A percentile compares a stretch with the other conserved stretches of the same genome.
phyloP scores from a whole-genome alignment of 2,113 vertebrate genomes.

The Scophthalmus maximus region DNA sequence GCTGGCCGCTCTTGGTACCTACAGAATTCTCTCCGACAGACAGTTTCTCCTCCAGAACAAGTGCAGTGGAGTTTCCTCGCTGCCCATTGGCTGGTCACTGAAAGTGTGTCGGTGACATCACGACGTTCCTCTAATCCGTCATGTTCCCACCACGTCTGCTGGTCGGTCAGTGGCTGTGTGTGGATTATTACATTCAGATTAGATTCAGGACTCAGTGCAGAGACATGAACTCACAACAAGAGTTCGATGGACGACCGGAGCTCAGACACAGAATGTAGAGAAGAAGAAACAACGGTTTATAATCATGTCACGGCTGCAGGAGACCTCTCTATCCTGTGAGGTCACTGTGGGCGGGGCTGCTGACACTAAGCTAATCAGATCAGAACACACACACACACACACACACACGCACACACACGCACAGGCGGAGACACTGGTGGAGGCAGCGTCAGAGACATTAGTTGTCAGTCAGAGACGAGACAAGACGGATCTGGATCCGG shows the following conservation, averaged over 20 bases:
- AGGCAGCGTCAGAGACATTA: background rate
- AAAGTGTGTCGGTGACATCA: background rate
- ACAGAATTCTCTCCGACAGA: too few species aligned
- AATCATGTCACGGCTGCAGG: too few species aligned
- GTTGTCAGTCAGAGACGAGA: background rate
- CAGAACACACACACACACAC: background rate
- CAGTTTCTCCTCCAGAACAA: too few species aligned
- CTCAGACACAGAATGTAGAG: too few species aligned
- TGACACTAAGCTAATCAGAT: conserved; percentile 23
- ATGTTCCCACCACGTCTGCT: background rate
- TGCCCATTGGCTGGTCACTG: background rate
- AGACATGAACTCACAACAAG: too few species aligned
- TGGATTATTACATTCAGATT: conserved; percentile 41
- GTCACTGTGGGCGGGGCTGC: conserved; percentile 14
- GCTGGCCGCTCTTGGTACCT: conserved; percentile 26
- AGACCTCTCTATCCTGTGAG: background rate
- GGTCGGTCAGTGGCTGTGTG: background rate
- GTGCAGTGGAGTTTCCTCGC: background rate
- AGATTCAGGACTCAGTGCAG: conserved; percentile 15
- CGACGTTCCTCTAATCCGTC: conserved; percentile 1
- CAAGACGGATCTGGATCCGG: background rate
- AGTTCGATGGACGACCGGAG: too few species aligned
- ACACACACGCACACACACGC: too few species aligned
- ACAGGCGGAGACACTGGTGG: conserved; percentile 1
- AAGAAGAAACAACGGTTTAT: too few species aligned